A percentile compares a stretch with the other conserved stretches of the same genome.
These are phyloP conservation scores for Zaprionus ornatus DNA, from an alignment of 1,140 invertebrate species.

Conservation along the genomic window DNA sequence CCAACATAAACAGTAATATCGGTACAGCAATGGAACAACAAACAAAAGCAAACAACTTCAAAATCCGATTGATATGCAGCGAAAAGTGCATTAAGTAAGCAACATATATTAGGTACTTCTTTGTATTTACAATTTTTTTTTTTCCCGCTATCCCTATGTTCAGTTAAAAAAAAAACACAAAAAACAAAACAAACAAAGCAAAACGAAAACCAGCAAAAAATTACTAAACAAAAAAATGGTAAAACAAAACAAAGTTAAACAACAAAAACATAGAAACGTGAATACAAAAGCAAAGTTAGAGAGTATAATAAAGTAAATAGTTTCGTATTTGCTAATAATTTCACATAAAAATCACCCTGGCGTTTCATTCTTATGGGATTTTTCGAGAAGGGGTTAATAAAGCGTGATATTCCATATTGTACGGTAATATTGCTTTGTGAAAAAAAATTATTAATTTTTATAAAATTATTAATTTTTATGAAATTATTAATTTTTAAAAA, in stretches of 20 bases:
- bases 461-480: no score
- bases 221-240: slow-evolving; percentile 76
- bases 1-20: slow-evolving; percentile 25
- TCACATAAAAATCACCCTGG: slow-evolving; percentile 47
- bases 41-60: slow-evolving; percentile 34
- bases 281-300: slow-evolving; percentile 73
- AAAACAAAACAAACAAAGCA: slow-evolving; percentile 38
- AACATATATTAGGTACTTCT: slow-evolving; percentile 56
- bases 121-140: slow-evolving; percentile 72
- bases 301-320: slow-evolving; percentile 83
- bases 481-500: no score
- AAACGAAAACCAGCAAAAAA: slow-evolving; percentile 58
- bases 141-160: slow-evolving; percentile 74
- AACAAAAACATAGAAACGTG: slow-evolving; percentile 62
- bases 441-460: no score
- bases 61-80: slow-evolving; percentile 28
- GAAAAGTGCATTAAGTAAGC: slow-evolving; percentile 41
- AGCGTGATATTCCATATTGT: not conserved
- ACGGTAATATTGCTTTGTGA: not conserved
- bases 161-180: slow-evolving; percentile 61
- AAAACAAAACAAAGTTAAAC: slow-evolving; percentile 64
- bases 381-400: not conserved
- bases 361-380: slow-evolving; percentile 23
- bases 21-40: slow-evolving; percentile 28
- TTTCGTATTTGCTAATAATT: slow-evolving; percentile 79